These are phyloP conservation scores for Cydia strobilella DNA, from an alignment of 1,140 invertebrate genomes.

Conservation along the genomic window DNA sequence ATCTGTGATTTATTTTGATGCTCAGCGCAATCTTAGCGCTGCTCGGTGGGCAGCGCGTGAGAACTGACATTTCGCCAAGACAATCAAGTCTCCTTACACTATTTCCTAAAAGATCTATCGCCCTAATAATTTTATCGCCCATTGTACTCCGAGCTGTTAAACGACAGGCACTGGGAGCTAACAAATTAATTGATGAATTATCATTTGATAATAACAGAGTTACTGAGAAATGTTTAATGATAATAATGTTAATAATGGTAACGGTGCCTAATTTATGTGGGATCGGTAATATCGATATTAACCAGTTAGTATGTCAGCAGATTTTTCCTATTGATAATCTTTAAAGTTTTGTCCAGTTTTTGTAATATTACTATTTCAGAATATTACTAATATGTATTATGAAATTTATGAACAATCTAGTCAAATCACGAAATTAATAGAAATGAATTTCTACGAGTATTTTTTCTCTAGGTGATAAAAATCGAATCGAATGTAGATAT, in stretches of 20 bases:
- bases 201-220: constrained; percentile 6
- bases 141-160: constrained; percentile 19
- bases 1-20: neutral
- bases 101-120: constrained; percentile 16
- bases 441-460: neutral
- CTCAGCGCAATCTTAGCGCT: neutral
- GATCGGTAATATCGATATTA: neutral
- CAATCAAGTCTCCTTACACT: neutral
- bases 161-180: constrained; percentile 1
- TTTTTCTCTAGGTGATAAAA: too few species aligned
- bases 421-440: neutral
- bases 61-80: constrained; percentile 19
- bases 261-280: neutral
- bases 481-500: too few species aligned
- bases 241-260: too few species aligned
- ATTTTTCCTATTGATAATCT: too few species aligned
- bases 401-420: too few species aligned
- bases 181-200: neutral
- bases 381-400: too few species aligned
- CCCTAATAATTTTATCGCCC: constrained; percentile 16
- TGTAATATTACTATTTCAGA: too few species aligned
- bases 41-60: neutral
- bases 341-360: too few species aligned
- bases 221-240: neutral
- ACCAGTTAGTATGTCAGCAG: neutral